Evolutionary conservation across 1,140 invertebrate genomes (phyloP).

Genomic region (Hypothenemus hampei): DNA sequence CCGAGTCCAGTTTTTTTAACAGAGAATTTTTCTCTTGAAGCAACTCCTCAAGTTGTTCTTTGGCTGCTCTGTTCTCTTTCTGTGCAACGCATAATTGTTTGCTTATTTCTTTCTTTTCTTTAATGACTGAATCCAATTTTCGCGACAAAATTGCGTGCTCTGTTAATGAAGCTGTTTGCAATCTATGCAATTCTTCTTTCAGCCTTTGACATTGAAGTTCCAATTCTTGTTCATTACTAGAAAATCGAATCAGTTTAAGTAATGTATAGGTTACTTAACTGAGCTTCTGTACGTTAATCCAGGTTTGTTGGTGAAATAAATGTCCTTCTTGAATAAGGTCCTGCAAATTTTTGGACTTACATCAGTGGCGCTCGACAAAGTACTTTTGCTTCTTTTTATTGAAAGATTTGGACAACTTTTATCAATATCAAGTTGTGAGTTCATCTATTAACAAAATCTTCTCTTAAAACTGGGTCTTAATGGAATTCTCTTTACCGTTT

Average conservation of each 20-base stretch:
- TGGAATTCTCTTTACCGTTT: constrained; percentile 6
- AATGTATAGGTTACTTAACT: no score
- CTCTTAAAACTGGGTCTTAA: no score
- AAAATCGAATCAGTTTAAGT: neutral
- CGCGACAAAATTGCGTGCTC: constrained; percentile 31
- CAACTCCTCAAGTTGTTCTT: constrained; percentile 34
- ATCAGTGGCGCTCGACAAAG: constrained; percentile 10
- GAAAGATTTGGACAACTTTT: constrained; percentile 23
- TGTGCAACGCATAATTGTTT: constrained; percentile 23
- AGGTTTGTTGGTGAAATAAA: neutral
- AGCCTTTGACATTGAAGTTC: constrained; percentile 10
- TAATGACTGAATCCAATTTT: constrained; percentile 30
- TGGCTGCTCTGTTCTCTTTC: constrained; percentile 36
- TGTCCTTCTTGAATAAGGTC: constrained; percentile 11
- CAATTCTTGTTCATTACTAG: constrained; percentile 7
- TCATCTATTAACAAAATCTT: neutral
- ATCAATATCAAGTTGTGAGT: neutral
- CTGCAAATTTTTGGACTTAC: constrained; percentile 7
- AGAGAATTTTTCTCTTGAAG: constrained; percentile 30
- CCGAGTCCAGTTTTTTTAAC: constrained; percentile 32
- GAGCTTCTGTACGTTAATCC: constrained; percentile 1
- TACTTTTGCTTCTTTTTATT: constrained; percentile 18
- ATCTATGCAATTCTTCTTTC: constrained; percentile 20
- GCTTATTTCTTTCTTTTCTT: constrained; percentile 33
- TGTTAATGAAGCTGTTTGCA: constrained; percentile 33